Conservation (phyloP, 2,113 vertebrate species). For the Tragelaphus imberbis region DNA sequence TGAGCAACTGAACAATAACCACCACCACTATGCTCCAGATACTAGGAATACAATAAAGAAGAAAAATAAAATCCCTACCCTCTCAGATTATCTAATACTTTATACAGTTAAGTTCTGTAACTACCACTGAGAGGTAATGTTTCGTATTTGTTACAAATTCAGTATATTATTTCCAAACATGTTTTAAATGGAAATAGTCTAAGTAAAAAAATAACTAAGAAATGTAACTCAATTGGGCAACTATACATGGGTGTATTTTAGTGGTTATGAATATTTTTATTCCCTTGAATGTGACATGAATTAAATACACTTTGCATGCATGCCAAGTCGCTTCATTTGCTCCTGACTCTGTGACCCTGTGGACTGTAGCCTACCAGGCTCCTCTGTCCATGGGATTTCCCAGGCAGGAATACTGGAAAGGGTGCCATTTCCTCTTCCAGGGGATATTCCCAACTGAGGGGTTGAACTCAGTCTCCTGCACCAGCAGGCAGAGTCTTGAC, state of each 20-base stretch:
- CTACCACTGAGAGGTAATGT: background rate
- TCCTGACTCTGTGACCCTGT: background rate
- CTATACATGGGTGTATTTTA: background rate
- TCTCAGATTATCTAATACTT: background rate
- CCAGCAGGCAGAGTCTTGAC: background rate
- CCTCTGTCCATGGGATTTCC: background rate
- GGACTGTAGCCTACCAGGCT: background rate
- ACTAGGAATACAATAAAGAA: background rate
- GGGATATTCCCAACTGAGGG: background rate
- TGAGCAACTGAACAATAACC: background rate
- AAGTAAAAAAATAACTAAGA: conserved; percentile 20
- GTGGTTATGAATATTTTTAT: background rate
- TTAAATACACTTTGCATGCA: conserved; percentile 4
- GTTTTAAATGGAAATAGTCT: background rate
- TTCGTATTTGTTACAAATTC: background rate
- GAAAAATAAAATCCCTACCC: background rate
- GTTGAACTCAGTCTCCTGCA: background rate
- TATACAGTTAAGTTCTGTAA: background rate
- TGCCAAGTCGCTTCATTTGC: background rate
- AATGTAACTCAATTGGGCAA: background rate
- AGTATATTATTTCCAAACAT: background rate
- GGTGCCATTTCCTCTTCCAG: background rate
- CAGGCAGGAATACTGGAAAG: background rate
- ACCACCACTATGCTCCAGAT: background rate
- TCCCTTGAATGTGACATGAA: background rate